Conservation (phyloP, 2,113 vertebrate genomes). For the Neogobius melanostomus region DNA sequence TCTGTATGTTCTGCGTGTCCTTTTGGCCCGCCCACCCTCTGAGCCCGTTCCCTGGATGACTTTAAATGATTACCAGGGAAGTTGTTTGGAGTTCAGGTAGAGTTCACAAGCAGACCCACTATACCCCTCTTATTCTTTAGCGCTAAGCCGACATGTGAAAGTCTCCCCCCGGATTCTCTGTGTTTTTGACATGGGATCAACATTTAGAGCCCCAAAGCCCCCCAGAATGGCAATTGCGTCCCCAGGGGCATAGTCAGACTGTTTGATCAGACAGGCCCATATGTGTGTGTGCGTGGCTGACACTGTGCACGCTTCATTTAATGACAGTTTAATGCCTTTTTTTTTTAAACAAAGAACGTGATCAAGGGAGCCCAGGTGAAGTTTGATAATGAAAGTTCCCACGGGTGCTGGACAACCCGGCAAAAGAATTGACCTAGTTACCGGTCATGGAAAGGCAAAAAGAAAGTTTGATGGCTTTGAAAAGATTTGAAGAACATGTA, state of each 20-base stretch:
- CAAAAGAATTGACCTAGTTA: not conserved
- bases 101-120: conserved; percentile 58
- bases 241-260: conserved; percentile 29
- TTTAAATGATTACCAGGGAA: conserved; percentile 61
- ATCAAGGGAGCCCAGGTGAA: conserved; percentile 12
- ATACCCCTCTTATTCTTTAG: conserved; percentile 33
- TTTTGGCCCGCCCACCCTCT: conserved; percentile 5
- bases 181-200: conserved; percentile 59
- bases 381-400: conserved; percentile 20
- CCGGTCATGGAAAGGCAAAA: not conserved
- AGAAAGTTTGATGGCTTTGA: not conserved
- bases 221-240: conserved; percentile 43
- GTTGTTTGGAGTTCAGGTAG: conserved; percentile 67
- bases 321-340: conserved; percentile 25
- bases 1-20: conserved; percentile 42
- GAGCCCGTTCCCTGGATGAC: conserved; percentile 33
- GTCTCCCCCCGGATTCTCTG: conserved; percentile 46
- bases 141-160: conserved; percentile 48
- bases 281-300: conserved; percentile 30
- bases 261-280: conserved; percentile 56
- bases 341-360: not conserved
- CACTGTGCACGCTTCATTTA: conserved; percentile 39
- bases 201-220: conserved; percentile 46
- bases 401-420: not conserved
- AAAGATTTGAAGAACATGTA: not conserved